These are phyloP conservation scores for Sebastes iracundus DNA, from an alignment of 2,797 vertebrate genomes.

Conservation along the genomic window DNA sequence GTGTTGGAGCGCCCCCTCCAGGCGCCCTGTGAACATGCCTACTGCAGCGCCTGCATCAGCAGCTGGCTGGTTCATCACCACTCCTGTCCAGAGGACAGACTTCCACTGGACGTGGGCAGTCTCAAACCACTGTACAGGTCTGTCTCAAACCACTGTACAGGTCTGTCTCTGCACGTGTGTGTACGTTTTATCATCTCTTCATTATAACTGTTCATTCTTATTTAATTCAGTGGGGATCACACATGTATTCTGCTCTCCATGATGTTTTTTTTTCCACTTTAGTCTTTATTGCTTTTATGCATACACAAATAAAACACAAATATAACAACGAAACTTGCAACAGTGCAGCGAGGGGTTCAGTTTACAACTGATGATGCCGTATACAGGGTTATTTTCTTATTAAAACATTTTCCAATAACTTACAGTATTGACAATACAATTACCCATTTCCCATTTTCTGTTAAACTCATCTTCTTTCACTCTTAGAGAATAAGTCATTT, in stretches of 20 bases:
- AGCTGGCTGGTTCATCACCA: constrained; percentile 90
- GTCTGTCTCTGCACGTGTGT: constrained; percentile 61
- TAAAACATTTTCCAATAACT: no score
- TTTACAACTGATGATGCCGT: no score
- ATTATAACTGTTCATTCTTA: neutral
- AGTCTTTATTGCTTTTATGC: no score
- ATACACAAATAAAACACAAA: no score
- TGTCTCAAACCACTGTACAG: constrained; percentile 88
- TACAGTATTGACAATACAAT: no score
- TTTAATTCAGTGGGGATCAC: no score
- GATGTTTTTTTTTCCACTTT: neutral
- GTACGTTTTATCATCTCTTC: neutral
- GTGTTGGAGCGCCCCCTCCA: constrained; percentile 90
- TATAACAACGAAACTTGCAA: no score
- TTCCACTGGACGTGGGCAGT: constrained; percentile 81
- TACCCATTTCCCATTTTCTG: no score
- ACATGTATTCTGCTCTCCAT: neutral
- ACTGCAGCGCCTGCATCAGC: constrained; percentile 90
- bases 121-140: constrained; percentile 91
- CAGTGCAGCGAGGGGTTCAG: no score
- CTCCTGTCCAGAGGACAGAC: constrained; percentile 91
- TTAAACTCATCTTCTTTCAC: no score
- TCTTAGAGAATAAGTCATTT: no score
- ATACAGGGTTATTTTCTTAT: no score
- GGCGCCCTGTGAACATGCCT: constrained; percentile 93